Evolutionary conservation across 1,140 invertebrate genomes (phyloP).

Genomic region (Pseudoatta argentina): DNA sequence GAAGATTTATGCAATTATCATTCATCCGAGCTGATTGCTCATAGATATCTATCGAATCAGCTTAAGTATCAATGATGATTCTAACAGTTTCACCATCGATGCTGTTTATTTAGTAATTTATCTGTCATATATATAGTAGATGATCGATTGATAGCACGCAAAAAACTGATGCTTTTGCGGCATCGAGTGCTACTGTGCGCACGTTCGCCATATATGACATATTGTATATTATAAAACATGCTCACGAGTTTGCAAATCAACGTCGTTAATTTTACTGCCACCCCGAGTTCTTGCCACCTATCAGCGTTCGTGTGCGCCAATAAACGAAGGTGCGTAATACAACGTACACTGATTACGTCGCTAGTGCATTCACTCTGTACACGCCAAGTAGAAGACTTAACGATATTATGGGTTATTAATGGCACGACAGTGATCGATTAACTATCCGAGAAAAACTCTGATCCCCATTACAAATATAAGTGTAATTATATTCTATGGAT

Average conservation of each 20-base stretch:
- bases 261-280: constrained; percentile 43
- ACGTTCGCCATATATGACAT: background rate
- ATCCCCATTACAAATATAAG: constrained; percentile 64
- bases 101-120: constrained; percentile 42
- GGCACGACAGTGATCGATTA: constrained; percentile 65
- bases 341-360: constrained; percentile 41
- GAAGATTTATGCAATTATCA: background rate
- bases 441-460: constrained; percentile 24
- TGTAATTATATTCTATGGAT: constrained; percentile 57
- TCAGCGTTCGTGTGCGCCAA: constrained; percentile 25
- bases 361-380: constrained; percentile 11
- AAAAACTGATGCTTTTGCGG: constrained; percentile 15
- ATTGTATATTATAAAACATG: constrained; percentile 5
- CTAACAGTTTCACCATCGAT: constrained; percentile 12
- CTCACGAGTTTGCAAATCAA: constrained; percentile 30
- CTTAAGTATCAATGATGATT: background rate
- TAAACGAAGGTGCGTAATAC: constrained; percentile 50
- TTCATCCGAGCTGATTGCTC: background rate
- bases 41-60: background rate
- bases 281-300: constrained; percentile 20
- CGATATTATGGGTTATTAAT: constrained; percentile 62
- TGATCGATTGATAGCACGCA: constrained; percentile 8
- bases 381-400: constrained; percentile 18
- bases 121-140: background rate
- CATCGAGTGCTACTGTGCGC: constrained; percentile 9